A percentile compares a stretch with the other conserved stretches of the same genome.
Conservation (phyloP, 2,113 vertebrate species). For the Sylvietta virens region DNA sequence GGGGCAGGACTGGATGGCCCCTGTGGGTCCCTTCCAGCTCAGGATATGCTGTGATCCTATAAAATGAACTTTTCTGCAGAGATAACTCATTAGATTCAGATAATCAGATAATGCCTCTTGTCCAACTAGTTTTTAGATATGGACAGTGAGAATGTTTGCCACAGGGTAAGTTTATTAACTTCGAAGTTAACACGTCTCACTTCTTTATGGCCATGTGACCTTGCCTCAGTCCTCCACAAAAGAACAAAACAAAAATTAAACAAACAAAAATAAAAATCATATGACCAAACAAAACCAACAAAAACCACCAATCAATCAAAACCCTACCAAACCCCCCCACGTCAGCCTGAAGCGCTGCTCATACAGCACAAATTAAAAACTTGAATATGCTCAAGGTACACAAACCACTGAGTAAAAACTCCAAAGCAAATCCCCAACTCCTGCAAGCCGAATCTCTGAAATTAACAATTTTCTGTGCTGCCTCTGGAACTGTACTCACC, state of each 20-base stretch:
- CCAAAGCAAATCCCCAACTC: not conserved
- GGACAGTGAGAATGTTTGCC: not conserved
- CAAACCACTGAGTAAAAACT: not conserved
- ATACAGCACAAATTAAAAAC: not conserved
- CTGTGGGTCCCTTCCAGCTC: rapidly evolving
- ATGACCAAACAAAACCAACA: not conserved
- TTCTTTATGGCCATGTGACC: not conserved
- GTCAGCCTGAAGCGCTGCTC: not conserved
- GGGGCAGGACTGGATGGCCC: not conserved
- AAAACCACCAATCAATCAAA: not conserved
- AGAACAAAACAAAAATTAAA: not conserved
- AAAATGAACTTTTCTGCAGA: not conserved
- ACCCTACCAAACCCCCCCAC: not conserved
- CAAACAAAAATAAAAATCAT: not conserved
- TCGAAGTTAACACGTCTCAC: not conserved
- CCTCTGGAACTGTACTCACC: not conserved
- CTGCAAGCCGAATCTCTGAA: not conserved
- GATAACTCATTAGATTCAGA: not conserved
- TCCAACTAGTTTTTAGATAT: not conserved
- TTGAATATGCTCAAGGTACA: not conserved
- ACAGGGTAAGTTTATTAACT: not conserved
- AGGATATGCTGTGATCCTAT: not conserved
- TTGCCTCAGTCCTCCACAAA: not conserved
- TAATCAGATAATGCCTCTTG: not conserved
- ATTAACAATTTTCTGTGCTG: not conserved